These are phyloP conservation scores for Enteromius afrohamiltoni DNA, from an alignment of 2,797 vertebrate species.

Conservation along the genomic window DNA sequence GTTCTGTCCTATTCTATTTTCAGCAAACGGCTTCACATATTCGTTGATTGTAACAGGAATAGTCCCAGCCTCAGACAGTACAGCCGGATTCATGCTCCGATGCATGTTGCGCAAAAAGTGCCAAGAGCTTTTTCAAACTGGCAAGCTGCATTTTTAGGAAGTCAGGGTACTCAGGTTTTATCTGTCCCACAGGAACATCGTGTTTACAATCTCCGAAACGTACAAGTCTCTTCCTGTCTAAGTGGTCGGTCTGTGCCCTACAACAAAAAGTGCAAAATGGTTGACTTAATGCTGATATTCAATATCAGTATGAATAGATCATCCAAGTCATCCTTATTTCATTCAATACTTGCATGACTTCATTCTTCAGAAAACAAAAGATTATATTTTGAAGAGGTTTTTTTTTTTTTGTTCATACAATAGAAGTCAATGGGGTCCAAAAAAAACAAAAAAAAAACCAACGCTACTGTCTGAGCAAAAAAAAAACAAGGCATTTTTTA, in stretches of 20 bases:
- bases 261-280: not conserved
- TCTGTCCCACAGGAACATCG: not conserved
- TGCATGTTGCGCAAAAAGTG: slow-evolving; percentile 13
- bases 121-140: not conserved
- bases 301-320: not conserved
- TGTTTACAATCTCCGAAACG: not conserved
- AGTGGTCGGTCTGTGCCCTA: not conserved
- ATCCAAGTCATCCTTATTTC: no score
- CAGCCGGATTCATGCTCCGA: not conserved
- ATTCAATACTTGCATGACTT: not conserved
- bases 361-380: not conserved
- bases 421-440: not conserved
- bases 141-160: not conserved
- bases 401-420: not conserved
- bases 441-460: not conserved
- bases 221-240: not conserved
- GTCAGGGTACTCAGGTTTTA: not conserved
- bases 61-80: not conserved
- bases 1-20: slow-evolving; percentile 49
- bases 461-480: not conserved
- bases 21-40: slow-evolving; percentile 41
- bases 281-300: not conserved
- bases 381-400: no score
- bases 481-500: not conserved
- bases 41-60: slow-evolving; percentile 3